Evolutionary conservation across 2,113 vertebrate species (phyloP).

Genomic region (Pycnonotus jocosus): DNA sequence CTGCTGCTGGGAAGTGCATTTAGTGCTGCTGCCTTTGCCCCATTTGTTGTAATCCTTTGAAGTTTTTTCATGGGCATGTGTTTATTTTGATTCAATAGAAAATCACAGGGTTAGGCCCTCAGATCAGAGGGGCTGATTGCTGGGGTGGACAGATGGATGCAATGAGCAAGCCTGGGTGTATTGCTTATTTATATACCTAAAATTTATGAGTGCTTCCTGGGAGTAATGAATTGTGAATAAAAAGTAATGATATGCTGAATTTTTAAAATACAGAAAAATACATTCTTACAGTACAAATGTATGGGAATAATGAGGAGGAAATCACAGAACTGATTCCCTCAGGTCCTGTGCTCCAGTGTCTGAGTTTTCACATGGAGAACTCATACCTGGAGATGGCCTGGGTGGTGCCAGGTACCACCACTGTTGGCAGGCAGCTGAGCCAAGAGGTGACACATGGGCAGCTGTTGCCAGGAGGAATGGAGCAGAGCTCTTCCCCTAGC

Average conservation of each 20-base stretch:
- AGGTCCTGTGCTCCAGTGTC: neutral
- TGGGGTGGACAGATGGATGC: neutral
- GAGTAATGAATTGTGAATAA: neutral
- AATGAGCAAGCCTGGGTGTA: neutral
- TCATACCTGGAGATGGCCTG: neutral
- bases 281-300: neutral
- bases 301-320: neutral
- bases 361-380: neutral
- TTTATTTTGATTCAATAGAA: neutral
- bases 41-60: neutral
- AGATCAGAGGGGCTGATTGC: neutral
- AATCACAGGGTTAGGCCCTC: neutral
- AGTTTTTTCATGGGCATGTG: neutral
- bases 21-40: neutral
- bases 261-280: neutral
- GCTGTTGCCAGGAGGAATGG: neutral
- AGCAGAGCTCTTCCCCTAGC: neutral
- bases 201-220: neutral
- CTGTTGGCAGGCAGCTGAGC: neutral
- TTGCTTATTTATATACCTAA: neutral
- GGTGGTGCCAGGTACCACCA: neutral
- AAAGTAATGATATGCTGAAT: neutral
- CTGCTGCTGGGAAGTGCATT: neutral
- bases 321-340: neutral
- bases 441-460: rapidly evolving